A percentile compares a stretch with the other conserved stretches of the same genome.
phyloP scores from a whole-genome alignment of 1,140 invertebrate species.

The Drosophila bifasciata region DNA sequence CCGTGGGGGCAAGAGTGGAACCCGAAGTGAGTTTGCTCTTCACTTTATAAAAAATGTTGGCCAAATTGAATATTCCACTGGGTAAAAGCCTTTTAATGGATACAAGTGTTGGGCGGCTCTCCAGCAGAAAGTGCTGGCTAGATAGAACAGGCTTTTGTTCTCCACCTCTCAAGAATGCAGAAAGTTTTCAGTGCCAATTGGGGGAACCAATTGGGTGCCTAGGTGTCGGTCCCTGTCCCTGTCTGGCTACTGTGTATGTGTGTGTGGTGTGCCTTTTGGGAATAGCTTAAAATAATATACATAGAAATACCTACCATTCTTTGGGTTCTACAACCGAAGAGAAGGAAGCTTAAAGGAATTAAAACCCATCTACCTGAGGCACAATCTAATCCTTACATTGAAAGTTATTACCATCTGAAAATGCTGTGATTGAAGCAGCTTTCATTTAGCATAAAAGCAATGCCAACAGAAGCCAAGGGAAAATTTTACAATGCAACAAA shows the following conservation, averaged over 20 bases:
- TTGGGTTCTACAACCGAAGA: too few species aligned
- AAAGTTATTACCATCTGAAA: too few species aligned
- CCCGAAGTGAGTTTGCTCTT: conserved; percentile 27
- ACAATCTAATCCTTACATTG: too few species aligned
- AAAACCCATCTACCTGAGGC: too few species aligned
- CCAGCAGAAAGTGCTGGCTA: conserved; percentile 15
- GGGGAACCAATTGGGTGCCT: conserved; percentile 1
- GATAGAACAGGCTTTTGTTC: conserved; percentile 38
- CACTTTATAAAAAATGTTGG: conserved; percentile 50
- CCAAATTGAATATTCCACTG: conserved; percentile 53
- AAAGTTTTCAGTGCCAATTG: conserved; percentile 10
- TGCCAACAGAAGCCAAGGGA: too few species aligned
- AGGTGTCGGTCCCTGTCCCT: conserved; percentile 1
- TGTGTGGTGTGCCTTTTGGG: too few species aligned
- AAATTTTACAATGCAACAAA: too few species aligned
- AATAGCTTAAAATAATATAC: too few species aligned
- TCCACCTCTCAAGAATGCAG: conserved; percentile 33
- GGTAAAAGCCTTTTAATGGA: conserved; percentile 49
- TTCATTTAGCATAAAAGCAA: too few species aligned
- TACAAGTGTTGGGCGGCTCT: conserved; percentile 26
- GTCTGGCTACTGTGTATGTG: neutral
- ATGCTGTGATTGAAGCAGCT: too few species aligned
- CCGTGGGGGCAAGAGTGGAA: neutral
- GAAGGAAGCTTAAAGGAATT: too few species aligned
- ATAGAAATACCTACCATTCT: too few species aligned